Conservation (phyloP, 2,888 invertebrate species). For the Eilema sororculum region DNA sequence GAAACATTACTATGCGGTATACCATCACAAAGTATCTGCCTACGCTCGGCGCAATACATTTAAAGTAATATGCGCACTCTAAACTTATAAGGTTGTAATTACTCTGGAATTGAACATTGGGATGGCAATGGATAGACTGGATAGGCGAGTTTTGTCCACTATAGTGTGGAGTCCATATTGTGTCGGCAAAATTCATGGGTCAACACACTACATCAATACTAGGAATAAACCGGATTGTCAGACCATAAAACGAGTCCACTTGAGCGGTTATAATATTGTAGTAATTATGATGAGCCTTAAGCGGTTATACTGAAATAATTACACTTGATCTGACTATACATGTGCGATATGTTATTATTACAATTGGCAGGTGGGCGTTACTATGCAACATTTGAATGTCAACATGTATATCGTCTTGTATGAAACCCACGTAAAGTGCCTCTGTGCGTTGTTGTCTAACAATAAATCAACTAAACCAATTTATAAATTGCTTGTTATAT, state of each 20-base stretch:
- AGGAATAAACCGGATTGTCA: background rate
- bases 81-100: no score
- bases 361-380: conserved; percentile 16
- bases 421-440: conserved; percentile 13
- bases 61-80: no score
- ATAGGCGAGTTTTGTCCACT: background rate
- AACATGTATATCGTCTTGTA: conserved; percentile 15
- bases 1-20: no score
- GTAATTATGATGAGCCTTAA: background rate
- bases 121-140: no score
- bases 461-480: background rate
- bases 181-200: conserved; percentile 40
- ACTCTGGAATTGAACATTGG: no score
- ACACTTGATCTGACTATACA: conserved; percentile 7
- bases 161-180: background rate
- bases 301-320: background rate
- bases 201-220: background rate
- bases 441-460: conserved; percentile 13
- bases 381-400: conserved; percentile 17
- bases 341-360: conserved; percentile 9
- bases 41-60: no score
- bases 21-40: no score
- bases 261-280: background rate
- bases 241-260: background rate
- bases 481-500: background rate